Conservation (phyloP, 2,888 invertebrate genomes). For the Priocnemis perturbator region DNA sequence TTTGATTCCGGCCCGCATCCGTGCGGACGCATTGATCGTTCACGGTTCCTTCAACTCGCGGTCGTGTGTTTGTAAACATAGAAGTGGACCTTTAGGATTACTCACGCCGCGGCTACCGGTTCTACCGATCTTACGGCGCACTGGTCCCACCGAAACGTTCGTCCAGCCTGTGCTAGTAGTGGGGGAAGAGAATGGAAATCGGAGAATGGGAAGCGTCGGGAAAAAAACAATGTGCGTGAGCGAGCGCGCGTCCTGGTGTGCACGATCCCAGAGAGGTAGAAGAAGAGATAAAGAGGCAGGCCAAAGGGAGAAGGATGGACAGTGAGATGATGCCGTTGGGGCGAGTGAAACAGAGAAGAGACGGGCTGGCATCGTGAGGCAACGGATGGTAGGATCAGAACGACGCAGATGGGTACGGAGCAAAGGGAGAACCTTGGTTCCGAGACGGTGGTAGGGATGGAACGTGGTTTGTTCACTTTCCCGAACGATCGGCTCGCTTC, state of each 20-base stretch:
- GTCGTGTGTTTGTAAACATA: slow-evolving; percentile 68
- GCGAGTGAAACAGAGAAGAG: slow-evolving; percentile 16
- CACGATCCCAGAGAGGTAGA: not conserved
- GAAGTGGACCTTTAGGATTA: slow-evolving; percentile 60
- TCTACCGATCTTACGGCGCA: slow-evolving; percentile 28
- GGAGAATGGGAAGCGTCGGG: not conserved
- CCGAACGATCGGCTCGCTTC: slow-evolving; percentile 69
- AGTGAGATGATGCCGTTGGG: not conserved
- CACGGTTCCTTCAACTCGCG: slow-evolving; percentile 65
- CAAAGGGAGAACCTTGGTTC: slow-evolving; percentile 60
- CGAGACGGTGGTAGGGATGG: slow-evolving; percentile 71
- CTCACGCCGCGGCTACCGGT: slow-evolving; percentile 58
- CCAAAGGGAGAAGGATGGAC: slow-evolving; percentile 16
- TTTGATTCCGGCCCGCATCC: not conserved
- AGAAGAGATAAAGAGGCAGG: not conserved
- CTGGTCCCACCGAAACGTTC: slow-evolving; percentile 27
- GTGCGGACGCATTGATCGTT: slow-evolving; percentile 55
- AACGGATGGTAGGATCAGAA: slow-evolving; percentile 53
- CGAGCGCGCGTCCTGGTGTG: not conserved
- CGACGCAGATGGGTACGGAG: slow-evolving; percentile 51
- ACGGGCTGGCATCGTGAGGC: slow-evolving; percentile 48
- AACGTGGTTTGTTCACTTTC: slow-evolving; percentile 75
- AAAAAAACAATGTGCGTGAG: not conserved
- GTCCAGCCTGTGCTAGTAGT: too few relatives aligned
- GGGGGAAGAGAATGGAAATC: slow-evolving; percentile 25